These are phyloP conservation scores for Eupeodes luniger DNA, from an alignment of 2,888 invertebrate species.

Conservation along the genomic window DNA sequence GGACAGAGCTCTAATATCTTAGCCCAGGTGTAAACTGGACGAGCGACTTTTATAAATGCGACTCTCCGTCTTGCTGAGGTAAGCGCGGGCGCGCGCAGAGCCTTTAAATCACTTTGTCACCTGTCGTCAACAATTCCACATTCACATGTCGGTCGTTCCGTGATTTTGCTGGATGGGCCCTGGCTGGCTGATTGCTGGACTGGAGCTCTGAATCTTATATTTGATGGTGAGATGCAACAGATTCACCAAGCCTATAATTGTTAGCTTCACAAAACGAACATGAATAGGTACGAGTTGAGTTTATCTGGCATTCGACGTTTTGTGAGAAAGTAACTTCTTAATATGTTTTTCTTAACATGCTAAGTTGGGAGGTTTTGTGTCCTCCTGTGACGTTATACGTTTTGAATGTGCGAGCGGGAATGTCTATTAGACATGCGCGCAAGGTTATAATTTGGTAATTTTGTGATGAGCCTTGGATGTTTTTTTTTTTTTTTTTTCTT, in stretches of 20 bases:
- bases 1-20: conserved; percentile 57
- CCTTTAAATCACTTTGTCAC: conserved; percentile 74
- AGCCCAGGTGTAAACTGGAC: conserved; percentile 73
- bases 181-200: conserved; percentile 13
- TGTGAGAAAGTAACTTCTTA: conserved; percentile 64
- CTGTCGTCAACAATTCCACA: conserved; percentile 76
- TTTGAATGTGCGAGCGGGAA: conserved; percentile 49
- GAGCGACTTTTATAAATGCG: conserved; percentile 51
- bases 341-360: conserved; percentile 37
- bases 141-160: conserved; percentile 66
- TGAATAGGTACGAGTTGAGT: not conserved
- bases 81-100: conserved; percentile 7
- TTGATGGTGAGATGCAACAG: conserved; percentile 27
- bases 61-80: not conserved
- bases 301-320: conserved; percentile 71
- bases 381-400: conserved; percentile 42
- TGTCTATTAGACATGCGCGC: conserved; percentile 71
- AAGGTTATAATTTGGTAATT: conserved; percentile 71
- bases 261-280: conserved; percentile 50
- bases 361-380: conserved; percentile 38
- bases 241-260: conserved; percentile 67
- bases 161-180: conserved; percentile 42
- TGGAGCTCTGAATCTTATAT: not conserved
- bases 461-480: conserved; percentile 35
- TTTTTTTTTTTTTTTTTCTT: conserved; percentile 49